Conservation (phyloP, 2,797 vertebrate genomes). For the Myotis pilosus region DNA sequence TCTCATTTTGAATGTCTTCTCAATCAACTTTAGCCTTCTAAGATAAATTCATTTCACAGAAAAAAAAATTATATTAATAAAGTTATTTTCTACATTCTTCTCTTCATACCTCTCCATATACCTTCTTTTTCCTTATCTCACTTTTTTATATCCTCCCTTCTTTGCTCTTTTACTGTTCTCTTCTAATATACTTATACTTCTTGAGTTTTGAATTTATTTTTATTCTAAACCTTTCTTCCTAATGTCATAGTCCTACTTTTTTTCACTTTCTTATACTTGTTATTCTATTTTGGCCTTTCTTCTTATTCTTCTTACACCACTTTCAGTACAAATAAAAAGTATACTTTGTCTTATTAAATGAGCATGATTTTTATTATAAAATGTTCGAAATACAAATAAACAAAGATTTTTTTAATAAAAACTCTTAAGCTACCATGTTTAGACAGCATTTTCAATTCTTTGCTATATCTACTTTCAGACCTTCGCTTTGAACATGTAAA, state of each 20-base stretch:
- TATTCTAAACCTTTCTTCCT: background rate
- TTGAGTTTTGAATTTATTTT: background rate
- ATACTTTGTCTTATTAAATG: background rate
- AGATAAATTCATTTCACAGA: background rate
- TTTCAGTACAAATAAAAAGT: conserved; percentile 12
- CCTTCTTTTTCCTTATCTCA: background rate
- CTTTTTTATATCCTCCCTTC: background rate
- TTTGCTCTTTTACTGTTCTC: background rate
- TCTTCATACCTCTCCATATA: background rate
- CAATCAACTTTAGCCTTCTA: background rate
- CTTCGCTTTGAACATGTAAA: background rate
- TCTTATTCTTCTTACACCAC: background rate
- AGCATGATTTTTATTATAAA: background rate
- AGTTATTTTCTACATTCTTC: background rate
- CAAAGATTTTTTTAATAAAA: background rate
- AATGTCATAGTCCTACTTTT: background rate
- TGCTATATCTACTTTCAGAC: background rate
- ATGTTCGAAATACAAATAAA: background rate
- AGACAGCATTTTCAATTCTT: background rate
- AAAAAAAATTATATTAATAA: background rate
- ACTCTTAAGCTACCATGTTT: background rate
- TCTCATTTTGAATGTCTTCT: conserved; percentile 22
- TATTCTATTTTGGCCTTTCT: background rate
- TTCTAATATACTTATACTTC: background rate
- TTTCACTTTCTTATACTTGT: background rate